A percentile compares a stretch with the other conserved stretches of the same genome.
Evolutionary conservation across 2,113 vertebrate species (phyloP).

Genomic region (Ploceus nigricollis): DNA sequence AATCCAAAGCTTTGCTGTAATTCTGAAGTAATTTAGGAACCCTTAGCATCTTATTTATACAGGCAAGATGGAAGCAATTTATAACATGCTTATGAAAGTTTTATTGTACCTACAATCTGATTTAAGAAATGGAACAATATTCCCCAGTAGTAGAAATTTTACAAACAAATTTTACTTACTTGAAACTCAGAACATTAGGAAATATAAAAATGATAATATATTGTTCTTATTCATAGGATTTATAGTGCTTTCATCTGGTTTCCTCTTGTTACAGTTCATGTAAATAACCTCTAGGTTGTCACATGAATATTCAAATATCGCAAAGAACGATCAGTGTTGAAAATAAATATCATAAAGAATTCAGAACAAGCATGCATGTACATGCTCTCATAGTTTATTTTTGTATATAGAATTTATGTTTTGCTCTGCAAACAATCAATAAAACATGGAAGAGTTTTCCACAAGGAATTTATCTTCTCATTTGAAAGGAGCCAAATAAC

Average conservation of each 20-base stretch:
- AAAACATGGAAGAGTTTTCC: slow-evolving; percentile 11
- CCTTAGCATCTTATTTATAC: slow-evolving; percentile 23
- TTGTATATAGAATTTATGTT: slow-evolving; percentile 17
- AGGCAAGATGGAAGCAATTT: slow-evolving; percentile 52
- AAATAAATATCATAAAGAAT: slow-evolving; percentile 50
- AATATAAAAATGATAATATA: not conserved
- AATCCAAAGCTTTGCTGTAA: slow-evolving; percentile 44
- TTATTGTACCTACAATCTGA: slow-evolving; percentile 21
- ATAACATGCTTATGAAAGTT: slow-evolving; percentile 25
- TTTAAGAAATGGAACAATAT: slow-evolving; percentile 8
- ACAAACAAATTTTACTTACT: not conserved
- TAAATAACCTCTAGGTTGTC: slow-evolving; percentile 16
- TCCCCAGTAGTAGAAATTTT: not conserved
- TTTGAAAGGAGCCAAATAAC: not conserved
- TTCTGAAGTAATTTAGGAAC: slow-evolving; percentile 56
- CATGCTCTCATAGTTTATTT: slow-evolving; percentile 28
- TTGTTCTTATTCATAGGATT: not conserved
- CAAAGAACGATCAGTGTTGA: slow-evolving; percentile 29
- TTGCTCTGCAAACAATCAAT: slow-evolving; percentile 21
- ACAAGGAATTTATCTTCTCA: not conserved
- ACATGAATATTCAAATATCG: slow-evolving; percentile 51
- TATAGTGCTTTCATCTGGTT: slow-evolving; percentile 13
- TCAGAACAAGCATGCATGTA: slow-evolving; percentile 20
- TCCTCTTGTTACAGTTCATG: not conserved
- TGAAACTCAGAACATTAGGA: slow-evolving; percentile 13